These are phyloP conservation scores for Dryadula phaetusa DNA, from an alignment of 2,888 invertebrate genomes.

Conservation along the genomic window DNA sequence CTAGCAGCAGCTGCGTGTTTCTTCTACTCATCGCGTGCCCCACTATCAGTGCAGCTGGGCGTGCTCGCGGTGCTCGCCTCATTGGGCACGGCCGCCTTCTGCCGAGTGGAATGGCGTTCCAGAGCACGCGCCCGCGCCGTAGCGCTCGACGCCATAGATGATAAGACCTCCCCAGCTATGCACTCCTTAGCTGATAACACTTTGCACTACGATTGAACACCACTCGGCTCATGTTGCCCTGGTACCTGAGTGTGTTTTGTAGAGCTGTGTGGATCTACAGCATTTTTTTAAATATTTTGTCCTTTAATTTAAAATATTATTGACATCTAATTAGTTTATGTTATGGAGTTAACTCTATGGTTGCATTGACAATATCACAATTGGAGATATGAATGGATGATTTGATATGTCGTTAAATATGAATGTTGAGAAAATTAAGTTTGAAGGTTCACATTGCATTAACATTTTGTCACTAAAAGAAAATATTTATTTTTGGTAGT, in stretches of 20 bases:
- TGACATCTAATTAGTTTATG: not conserved
- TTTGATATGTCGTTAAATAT: too few relatives aligned
- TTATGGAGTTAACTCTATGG: not conserved
- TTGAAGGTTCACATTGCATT: too few relatives aligned
- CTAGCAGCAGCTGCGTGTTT: slow-evolving; percentile 93
- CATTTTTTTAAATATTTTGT: not conserved
- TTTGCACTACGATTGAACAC: slow-evolving; percentile 67
- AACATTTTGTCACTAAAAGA: too few relatives aligned
- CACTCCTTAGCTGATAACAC: slow-evolving; percentile 71
- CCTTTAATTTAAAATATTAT: not conserved
- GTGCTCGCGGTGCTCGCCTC: slow-evolving; percentile 89
- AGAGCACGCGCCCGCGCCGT: slow-evolving; percentile 64
- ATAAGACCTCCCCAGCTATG: slow-evolving; percentile 62
- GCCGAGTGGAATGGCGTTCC: slow-evolving; percentile 88
- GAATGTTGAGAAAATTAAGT: too few relatives aligned
- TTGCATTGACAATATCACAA: not conserved
- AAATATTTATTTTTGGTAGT: too few relatives aligned
- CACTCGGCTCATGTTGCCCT: slow-evolving; percentile 7
- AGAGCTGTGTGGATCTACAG: not conserved
- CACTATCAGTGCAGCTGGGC: slow-evolving; percentile 89
- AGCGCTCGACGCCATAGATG: slow-evolving; percentile 60
- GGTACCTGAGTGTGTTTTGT: slow-evolving; percentile 13
- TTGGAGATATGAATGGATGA: not conserved
- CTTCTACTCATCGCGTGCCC: slow-evolving; percentile 90
- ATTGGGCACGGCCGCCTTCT: slow-evolving; percentile 90